These are phyloP conservation scores for Belgica antarctica DNA, from an alignment of 2,888 invertebrate genomes.

Conservation along the genomic window DNA sequence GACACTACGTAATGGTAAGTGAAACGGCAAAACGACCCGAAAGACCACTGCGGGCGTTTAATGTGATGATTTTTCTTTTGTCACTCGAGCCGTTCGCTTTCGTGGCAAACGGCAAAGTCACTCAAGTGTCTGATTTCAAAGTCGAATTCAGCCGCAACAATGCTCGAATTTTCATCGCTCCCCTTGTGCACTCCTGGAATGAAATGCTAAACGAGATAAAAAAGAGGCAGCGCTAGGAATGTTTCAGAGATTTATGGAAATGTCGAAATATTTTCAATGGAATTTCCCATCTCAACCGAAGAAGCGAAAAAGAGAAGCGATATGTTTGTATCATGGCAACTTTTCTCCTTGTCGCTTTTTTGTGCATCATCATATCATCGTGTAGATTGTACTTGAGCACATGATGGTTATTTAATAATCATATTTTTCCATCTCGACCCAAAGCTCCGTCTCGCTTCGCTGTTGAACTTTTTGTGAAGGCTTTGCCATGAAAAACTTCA, in stretches of 20 bases:
- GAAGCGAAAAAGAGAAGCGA: neutral
- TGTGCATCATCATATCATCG: neutral
- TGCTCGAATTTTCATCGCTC: too few species aligned
- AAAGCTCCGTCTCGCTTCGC: too few species aligned
- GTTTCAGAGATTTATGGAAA: constrained; percentile 10
- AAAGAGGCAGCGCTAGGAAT: neutral
- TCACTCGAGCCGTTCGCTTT: too few species aligned
- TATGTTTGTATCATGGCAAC: constrained; percentile 5
- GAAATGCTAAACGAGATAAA: too few species aligned
- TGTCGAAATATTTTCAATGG: neutral
- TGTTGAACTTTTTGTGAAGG: too few species aligned
- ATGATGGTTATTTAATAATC: constrained; percentile 20
- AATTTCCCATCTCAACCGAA: constrained; percentile 17
- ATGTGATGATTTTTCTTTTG: too few species aligned
- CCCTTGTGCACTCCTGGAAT: too few species aligned
- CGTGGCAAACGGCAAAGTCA: too few species aligned
- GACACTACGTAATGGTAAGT: constrained; percentile 98
- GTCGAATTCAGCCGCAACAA: too few species aligned
- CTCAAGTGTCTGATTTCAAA: too few species aligned
- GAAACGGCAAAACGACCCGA: too few species aligned
- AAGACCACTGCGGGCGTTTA: neutral
- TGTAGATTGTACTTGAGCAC: neutral
- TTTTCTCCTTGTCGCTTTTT: neutral
- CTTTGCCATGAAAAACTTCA: too few species aligned
- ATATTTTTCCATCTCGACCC: constrained; percentile 2